These are phyloP conservation scores for Rhineura floridana DNA, from an alignment of 2,113 vertebrate genomes.

Conservation along the genomic window DNA sequence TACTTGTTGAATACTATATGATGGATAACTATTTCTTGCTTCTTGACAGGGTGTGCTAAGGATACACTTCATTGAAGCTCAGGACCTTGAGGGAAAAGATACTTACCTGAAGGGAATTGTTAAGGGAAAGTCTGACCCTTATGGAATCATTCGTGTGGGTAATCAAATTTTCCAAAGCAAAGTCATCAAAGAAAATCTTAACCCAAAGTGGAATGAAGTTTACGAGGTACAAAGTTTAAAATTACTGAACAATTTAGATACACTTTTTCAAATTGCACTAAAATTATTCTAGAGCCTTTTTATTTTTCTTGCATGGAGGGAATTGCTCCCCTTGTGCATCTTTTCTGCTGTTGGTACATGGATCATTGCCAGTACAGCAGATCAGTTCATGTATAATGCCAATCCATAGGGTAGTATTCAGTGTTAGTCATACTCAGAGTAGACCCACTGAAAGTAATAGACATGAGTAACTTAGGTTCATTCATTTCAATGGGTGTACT, in stretches of 20 bases:
- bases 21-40: not conserved
- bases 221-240: constrained; percentile 84
- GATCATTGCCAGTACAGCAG: not conserved
- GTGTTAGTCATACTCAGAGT: too few relatives aligned
- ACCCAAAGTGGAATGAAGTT: constrained; percentile 95
- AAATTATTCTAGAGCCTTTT: not conserved
- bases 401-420: too few relatives aligned
- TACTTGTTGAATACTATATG: not conserved
- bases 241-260: not conserved
- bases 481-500: too few relatives aligned
- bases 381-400: too few relatives aligned
- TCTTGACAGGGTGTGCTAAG: constrained; percentile 86
- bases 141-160: constrained; percentile 87
- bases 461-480: too few relatives aligned
- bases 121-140: constrained; percentile 97
- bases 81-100: constrained; percentile 91
- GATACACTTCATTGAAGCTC: constrained; percentile 93
- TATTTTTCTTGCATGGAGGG: not conserved
- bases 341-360: not conserved
- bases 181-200: constrained; percentile 88
- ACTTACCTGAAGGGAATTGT: constrained; percentile 90
- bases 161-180: constrained; percentile 91
- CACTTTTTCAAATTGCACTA: not conserved
- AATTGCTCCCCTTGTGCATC: not conserved
- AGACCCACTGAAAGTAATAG: too few relatives aligned